phyloP scores from a whole-genome alignment of 2,797 vertebrate genomes.

The Etheostoma perlongum region DNA sequence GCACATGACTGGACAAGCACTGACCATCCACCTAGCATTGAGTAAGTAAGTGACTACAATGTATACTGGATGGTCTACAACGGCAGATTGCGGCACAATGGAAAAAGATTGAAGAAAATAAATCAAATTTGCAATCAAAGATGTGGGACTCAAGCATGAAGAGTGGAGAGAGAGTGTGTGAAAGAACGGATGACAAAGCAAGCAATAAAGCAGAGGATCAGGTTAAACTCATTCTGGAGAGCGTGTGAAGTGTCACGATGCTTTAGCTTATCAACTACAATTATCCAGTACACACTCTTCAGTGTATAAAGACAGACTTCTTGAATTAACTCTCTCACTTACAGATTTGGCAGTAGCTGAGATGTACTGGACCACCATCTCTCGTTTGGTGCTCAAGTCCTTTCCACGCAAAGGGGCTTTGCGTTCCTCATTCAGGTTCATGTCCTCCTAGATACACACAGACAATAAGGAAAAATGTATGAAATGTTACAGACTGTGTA shows the following conservation, averaged over 20 bases:
- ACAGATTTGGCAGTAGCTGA: slow-evolving; percentile 98
- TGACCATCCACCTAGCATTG: slow-evolving; percentile 58
- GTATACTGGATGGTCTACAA: slow-evolving; percentile 15
- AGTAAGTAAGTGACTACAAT: slow-evolving; percentile 48
- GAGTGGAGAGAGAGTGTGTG: slow-evolving; percentile 46
- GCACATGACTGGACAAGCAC: slow-evolving; percentile 41
- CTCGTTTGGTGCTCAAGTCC: slow-evolving; percentile 94
- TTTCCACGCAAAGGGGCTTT: slow-evolving; percentile 96
- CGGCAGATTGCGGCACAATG: slow-evolving; percentile 29
- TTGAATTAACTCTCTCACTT: slow-evolving; percentile 80
- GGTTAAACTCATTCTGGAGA: slow-evolving; percentile 74
- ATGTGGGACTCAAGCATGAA: slow-evolving; percentile 70
- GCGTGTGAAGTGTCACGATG: slow-evolving; percentile 46
- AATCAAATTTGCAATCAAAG: slow-evolving; percentile 74
- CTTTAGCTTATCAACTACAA: slow-evolving; percentile 52
- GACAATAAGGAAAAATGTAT: not conserved
- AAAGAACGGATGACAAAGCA: slow-evolving; percentile 63
- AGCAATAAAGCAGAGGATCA: slow-evolving; percentile 60
- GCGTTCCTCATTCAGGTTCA: slow-evolving; percentile 98
- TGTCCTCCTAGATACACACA: slow-evolving; percentile 91
- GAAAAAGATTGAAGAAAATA: slow-evolving; percentile 34
- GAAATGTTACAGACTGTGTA: not conserved
- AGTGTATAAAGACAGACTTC: slow-evolving; percentile 5
- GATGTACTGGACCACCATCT: slow-evolving; percentile 99
- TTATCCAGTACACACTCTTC: slow-evolving; percentile 30